Evolutionary conservation across 2,113 vertebrate genomes (phyloP), one percentile per base, ranked within the genome.

Genomic region (Pluvianellus socialis): DNA sequence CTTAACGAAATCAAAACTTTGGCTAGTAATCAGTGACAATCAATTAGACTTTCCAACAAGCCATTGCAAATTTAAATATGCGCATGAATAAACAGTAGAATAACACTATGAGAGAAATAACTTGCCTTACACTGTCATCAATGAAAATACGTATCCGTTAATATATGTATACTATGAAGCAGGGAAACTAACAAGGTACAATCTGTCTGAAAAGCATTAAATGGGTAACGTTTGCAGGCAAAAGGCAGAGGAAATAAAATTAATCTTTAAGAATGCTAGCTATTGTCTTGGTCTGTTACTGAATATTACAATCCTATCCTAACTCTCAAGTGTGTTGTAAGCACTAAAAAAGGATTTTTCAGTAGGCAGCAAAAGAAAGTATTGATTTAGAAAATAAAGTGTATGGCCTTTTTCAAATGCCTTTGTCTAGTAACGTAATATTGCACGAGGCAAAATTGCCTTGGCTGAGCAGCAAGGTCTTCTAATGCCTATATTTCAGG

Each of bases 351-450:
- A 86, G 63, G 79, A 70, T 94, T 96, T 97, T 96, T 88, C 88
- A 91, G 53, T 86, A 96, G 82, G 79, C 92, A 94, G 63, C 53
- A 84, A 86, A 94, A 94, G 88, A 94, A 94, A 97, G 49, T 92
- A 98, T 96, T 95, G 95, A 96, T 97, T 97, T 97, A 96, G 66
- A 94, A 98, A 96, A 88, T 92, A 96, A 97, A 97, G 91, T 68
- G 17, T 77, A 96, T 93, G 96, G 86, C 84, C 84, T 96, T 97
- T 90, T 90, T 73, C 90, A 95, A 94, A 77, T 86, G 86, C 90
- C 75, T 98, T 97, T 97, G 92, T 97, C 96, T 97, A 92, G 76
- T 59, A 93, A 92, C 49, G 65, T 90, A 95, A 85, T 93, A 96
- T 94, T 87, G 82, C 92, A 96, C 81, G 85, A 93, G 96, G 92